Conservation (phyloP, 2,888 invertebrate genomes). For the Drosophila tanythrix region DNA sequence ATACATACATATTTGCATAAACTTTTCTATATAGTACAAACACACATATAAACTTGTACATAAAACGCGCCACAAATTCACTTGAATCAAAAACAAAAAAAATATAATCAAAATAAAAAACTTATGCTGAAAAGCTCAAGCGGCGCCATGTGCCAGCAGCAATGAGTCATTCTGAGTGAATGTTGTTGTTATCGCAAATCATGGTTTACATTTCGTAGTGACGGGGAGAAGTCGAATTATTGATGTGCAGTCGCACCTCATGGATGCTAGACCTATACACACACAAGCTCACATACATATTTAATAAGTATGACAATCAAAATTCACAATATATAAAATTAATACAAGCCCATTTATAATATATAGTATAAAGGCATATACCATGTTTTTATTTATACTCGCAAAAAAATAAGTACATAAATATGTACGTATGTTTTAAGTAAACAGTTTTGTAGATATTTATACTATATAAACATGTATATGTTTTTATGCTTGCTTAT, state of each 20-base stretch:
- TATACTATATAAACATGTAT: constrained; percentile 4
- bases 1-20: constrained; percentile 15
- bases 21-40: constrained; percentile 7
- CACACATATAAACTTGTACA: neutral
- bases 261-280: constrained; percentile 7
- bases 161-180: constrained; percentile 40
- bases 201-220: constrained; percentile 38
- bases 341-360: constrained; percentile 3
- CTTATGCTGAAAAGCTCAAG: constrained; percentile 50
- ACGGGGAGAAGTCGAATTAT: constrained; percentile 10
- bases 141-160: constrained; percentile 47
- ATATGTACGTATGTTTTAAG: neutral
- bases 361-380: neutral
- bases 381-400: neutral
- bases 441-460: neutral
- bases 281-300: neutral
- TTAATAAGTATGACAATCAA: constrained; percentile 4
- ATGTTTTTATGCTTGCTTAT: constrained; percentile 18
- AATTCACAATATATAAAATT: constrained; percentile 6
- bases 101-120: constrained; percentile 56
- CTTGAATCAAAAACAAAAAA: constrained; percentile 24
- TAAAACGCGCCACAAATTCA: constrained; percentile 16
- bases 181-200: constrained; percentile 39
- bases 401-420: neutral
- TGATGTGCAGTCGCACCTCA: constrained; percentile 27